Base-by-base conservation (phyloP, 2,113 vertebrate species). In the Daubentonia madagascariensis region DNA sequence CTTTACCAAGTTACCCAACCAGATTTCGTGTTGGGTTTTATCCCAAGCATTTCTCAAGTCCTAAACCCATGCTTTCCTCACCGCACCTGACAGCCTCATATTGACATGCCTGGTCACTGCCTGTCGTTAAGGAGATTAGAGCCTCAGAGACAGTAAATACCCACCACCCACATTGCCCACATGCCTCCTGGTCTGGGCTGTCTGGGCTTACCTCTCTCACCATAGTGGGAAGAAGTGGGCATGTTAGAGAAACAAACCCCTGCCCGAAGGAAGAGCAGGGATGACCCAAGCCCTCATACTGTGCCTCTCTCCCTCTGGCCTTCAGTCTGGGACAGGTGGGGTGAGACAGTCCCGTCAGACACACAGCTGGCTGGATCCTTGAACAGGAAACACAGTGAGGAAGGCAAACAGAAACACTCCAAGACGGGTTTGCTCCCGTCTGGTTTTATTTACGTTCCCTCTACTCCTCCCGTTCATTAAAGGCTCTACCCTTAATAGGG, bases 1-100 rank as follows among this genome's bases (percentile, higher is more conserved):
- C 76, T 85, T 80, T 32, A 57, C 59, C 67, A 67, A 93, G 59
- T 85, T 67, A 72, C 25, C 85, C 84, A 94, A 75, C 8, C 25
- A 83, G 59, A 35, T 79, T 95, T 73, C 37, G n/a, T 32, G 30
- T 50, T 95, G 94, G 67, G 57, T 88, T 93, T 85, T 45, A 89
- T 88, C 70, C 75, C 35, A 76, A 87, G 48, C 68, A 73, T 73
- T 23, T 12, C 87, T 90, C 23, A 35, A 75, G 40, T 59, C 22
- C 43, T 83, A 86, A 91, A 18, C 67, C 52, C 67, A 0, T 57
- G 67, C 89, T 92, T 85, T 73, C n/a, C 30, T 89, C 43, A 32
- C 30, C 48, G 54, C 8, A 81, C 73, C 87, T 10, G 8, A 45
- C 20, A 30, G 84, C 50, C 9, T 72, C n/a, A 17, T 43, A 50